phyloP scores from a whole-genome alignment of 2,113 vertebrate species.

The Apaloderma vittatum region DNA sequence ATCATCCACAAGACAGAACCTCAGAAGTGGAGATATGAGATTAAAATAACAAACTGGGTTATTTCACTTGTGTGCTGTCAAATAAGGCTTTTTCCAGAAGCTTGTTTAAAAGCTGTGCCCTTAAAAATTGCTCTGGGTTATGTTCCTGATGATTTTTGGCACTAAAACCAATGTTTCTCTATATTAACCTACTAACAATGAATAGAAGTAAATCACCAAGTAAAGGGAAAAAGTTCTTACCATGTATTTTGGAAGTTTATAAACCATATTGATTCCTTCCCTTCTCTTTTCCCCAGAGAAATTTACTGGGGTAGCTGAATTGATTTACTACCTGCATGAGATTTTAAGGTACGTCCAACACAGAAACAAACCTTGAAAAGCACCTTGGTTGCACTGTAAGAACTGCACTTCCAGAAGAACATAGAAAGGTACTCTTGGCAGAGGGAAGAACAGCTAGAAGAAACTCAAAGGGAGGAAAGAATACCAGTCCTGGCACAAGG shows the following conservation, averaged over 20 bases:
- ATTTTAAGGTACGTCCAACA: conserved; percentile 29
- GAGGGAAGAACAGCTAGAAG: neutral
- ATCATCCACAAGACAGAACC: conserved; percentile 31
- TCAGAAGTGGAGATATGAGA: conserved; percentile 54
- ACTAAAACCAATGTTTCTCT: conserved; percentile 64
- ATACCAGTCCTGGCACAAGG: neutral
- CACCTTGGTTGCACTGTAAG: neutral
- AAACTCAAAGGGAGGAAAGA: neutral
- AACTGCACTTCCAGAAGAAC: neutral
- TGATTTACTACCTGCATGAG: conserved; percentile 48
- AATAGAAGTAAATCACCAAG: conserved; percentile 70
- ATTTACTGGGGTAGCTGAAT: conserved; percentile 12
- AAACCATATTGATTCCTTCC: conserved; percentile 49
- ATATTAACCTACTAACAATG: conserved; percentile 69
- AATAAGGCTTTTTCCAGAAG: conserved; percentile 75
- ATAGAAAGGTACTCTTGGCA: neutral
- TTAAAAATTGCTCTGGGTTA: conserved; percentile 74
- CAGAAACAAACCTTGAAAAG: neutral
- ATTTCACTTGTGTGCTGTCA: conserved; percentile 72
- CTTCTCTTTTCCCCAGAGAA: conserved; percentile 38
- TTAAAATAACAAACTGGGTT: conserved; percentile 64
- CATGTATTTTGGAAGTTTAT: conserved; percentile 56
- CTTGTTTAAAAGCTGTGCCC: conserved; percentile 73
- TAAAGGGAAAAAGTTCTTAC: conserved; percentile 46
- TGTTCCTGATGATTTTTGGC: conserved; percentile 77